These are phyloP conservation scores for Agonopterix alstromeriana DNA, from an alignment of 2,888 invertebrate species.

Conservation along the genomic window DNA sequence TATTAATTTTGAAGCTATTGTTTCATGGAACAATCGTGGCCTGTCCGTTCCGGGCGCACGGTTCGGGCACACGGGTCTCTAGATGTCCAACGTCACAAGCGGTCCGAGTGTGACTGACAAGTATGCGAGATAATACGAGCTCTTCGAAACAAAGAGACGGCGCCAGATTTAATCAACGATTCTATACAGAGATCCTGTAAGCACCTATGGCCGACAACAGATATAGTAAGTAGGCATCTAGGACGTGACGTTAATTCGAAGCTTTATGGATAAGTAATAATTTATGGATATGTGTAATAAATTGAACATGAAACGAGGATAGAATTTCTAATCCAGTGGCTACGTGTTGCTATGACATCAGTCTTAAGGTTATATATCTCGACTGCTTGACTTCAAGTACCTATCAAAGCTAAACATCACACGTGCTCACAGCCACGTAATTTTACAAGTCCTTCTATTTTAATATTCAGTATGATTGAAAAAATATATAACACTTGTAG, in stretches of 20 bases:
- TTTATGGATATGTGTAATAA: slow-evolving; percentile 48
- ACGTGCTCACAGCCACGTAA: no score
- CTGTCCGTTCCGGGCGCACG: slow-evolving; percentile 23
- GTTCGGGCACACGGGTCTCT: slow-evolving; percentile 9
- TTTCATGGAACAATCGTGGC: slow-evolving; percentile 17
- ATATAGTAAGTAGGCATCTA: slow-evolving; percentile 24
- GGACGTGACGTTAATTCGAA: slow-evolving; percentile 43
- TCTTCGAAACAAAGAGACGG: slow-evolving; percentile 40
- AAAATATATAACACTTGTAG: no score
- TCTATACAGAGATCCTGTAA: slow-evolving; percentile 38
- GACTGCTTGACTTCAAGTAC: neutral
- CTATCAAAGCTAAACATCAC: no score
- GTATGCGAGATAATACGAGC: slow-evolving; percentile 41
- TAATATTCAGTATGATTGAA: no score
- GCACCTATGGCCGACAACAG: slow-evolving; percentile 32
- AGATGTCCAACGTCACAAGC: slow-evolving; percentile 34
- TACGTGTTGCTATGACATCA: slow-evolving; percentile 4
- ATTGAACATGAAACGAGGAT: slow-evolving; percentile 36
- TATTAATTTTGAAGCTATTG: slow-evolving; percentile 8
- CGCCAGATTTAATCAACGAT: slow-evolving; percentile 48
- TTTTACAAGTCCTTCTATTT: no score
- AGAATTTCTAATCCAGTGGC: slow-evolving; percentile 31
- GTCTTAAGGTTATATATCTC: neutral
- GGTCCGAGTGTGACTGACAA: slow-evolving; percentile 49
- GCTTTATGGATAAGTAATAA: slow-evolving; percentile 33